These are phyloP conservation scores for Petrolisthes manimaculis DNA, from an alignment of 2,888 invertebrate species.

Conservation along the genomic window DNA sequence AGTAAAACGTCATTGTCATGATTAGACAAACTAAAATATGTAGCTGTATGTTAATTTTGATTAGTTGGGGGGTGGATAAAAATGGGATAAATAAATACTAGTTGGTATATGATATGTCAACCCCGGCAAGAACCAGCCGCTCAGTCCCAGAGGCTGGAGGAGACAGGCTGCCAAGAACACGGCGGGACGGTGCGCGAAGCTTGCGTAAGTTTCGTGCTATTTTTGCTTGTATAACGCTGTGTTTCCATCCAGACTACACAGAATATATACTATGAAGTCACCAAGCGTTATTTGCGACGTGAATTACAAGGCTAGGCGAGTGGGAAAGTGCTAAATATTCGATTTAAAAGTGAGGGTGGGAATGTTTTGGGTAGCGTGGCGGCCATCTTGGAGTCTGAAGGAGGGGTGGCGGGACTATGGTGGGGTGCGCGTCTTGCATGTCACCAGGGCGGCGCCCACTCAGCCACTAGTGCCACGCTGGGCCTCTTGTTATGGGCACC, in stretches of 20 bases:
- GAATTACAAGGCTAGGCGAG: background rate
- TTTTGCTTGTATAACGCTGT: slow-evolving; percentile 3
- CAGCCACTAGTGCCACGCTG: slow-evolving; percentile 37
- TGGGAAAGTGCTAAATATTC: background rate
- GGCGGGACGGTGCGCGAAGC: slow-evolving; percentile 53
- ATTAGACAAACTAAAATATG: background rate
- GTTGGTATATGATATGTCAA: background rate
- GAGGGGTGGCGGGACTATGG: slow-evolving; percentile 43
- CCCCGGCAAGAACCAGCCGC: slow-evolving; percentile 49
- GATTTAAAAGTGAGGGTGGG: slow-evolving; percentile 21
- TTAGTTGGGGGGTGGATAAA: background rate
- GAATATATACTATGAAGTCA: slow-evolving; percentile 19
- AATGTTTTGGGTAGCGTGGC: slow-evolving; percentile 10
- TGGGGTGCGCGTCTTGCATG: slow-evolving; percentile 42
- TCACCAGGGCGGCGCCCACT: slow-evolving; percentile 51
- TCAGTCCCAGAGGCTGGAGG: slow-evolving; percentile 53
- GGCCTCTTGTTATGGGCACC: background rate
- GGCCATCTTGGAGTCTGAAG: slow-evolving; percentile 52
- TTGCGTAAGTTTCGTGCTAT: slow-evolving; percentile 52
- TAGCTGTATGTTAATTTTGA: background rate
- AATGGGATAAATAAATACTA: background rate
- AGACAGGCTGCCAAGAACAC: slow-evolving; percentile 59
- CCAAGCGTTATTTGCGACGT: background rate
- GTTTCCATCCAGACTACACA: background rate
- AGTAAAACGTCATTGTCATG: background rate